These are phyloP conservation scores for Scartelaos histophorus DNA, from an alignment of 2,113 vertebrate genomes.

Conservation along the genomic window DNA sequence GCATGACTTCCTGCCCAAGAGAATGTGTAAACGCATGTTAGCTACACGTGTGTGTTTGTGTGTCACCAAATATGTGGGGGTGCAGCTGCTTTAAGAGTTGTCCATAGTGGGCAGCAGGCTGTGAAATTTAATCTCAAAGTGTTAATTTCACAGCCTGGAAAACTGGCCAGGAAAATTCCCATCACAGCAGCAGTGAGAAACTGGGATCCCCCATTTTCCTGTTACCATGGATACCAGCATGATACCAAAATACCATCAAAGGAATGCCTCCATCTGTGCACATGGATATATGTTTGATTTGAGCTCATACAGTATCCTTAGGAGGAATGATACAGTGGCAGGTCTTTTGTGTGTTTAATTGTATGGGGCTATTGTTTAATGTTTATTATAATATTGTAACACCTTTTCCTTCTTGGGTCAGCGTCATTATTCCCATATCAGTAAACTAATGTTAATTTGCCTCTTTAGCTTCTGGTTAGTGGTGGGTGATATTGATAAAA, in stretches of 20 bases:
- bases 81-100: conserved; percentile 20
- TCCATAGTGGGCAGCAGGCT: conserved; percentile 39
- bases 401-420: not conserved
- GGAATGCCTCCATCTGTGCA: conserved; percentile 35
- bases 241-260: conserved; percentile 55
- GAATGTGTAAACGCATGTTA: conserved; percentile 13
- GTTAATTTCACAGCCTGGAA: conserved; percentile 59
- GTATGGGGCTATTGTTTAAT: too few relatives aligned
- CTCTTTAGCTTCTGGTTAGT: not conserved
- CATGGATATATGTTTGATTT: conserved; percentile 25
- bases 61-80: conserved; percentile 19
- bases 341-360: not conserved
- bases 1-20: conserved; percentile 24
- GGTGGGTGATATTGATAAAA: too few relatives aligned
- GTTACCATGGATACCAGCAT: conserved; percentile 52
- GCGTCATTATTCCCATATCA: not conserved
- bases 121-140: conserved; percentile 63
- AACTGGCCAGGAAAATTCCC: conserved; percentile 44
- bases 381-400: not conserved
- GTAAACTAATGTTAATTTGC: too few relatives aligned
- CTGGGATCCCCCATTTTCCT: conserved; percentile 30
- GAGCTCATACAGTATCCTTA: not conserved
- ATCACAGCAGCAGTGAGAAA: conserved; percentile 31
- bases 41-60: conserved; percentile 13
- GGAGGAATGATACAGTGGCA: not conserved